Conservation (phyloP, 2,888 invertebrate genomes). For the Alviniconcha strummeri region DNA sequence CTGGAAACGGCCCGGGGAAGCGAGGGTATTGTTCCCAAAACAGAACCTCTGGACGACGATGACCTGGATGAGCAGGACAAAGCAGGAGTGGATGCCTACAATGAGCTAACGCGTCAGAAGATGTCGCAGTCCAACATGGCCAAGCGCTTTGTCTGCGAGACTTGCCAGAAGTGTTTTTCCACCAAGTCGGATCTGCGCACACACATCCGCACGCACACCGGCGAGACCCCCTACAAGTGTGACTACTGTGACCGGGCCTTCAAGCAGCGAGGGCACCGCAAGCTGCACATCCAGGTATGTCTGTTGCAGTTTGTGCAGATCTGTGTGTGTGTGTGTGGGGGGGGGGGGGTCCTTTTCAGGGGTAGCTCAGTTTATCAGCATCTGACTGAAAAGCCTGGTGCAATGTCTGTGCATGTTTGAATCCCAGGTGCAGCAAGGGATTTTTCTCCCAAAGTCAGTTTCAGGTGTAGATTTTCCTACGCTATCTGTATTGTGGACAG, state of each 20-base stretch:
- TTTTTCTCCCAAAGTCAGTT: no score
- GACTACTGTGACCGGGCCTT: conserved; percentile 44
- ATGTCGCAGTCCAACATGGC: conserved; percentile 34
- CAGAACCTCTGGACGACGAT: background rate
- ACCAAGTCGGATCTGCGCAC: conserved; percentile 44
- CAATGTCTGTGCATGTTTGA: no score
- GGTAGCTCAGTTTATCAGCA: no score
- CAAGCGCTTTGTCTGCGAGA: conserved; percentile 41
- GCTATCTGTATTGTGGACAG: no score
- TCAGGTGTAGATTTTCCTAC: no score
- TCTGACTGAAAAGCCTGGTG: no score
- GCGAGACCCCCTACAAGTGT: conserved; percentile 45
- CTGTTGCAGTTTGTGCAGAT: no score
- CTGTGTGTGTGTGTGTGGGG: no score
- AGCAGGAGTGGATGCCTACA: conserved; percentile 38
- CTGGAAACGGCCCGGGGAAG: background rate
- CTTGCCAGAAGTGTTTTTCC: conserved; percentile 40
- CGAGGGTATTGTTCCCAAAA: background rate
- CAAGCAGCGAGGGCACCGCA: conserved; percentile 44
- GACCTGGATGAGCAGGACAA: no score
- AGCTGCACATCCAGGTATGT: conserved; percentile 40
- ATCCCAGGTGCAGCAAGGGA: no score
- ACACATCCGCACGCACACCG: conserved; percentile 44
- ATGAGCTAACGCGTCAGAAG: conserved; percentile 35
- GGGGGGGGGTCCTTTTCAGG: no score